Evolutionary conservation across 2,888 invertebrate species (phyloP).

Genomic region (Habroteleia sp.): DNA sequence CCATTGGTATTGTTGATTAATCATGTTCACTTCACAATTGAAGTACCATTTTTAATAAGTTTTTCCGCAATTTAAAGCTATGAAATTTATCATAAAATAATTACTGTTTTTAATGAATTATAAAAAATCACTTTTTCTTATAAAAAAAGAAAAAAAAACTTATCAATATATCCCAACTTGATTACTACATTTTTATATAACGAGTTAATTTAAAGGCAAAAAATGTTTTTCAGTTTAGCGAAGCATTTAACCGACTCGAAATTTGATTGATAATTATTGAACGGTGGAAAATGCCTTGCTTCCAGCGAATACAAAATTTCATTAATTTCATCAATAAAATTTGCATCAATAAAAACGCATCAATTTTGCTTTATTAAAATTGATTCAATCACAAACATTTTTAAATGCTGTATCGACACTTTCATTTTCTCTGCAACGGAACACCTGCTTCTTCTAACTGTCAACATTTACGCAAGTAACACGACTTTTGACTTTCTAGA

Average conservation of each 20-base stretch:
- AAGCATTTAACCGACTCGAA: constrained; percentile 15
- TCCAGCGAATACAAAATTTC: constrained; percentile 7
- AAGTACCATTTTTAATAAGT: no score
- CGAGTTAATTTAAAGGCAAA: constrained; percentile 9
- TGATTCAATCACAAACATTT: constrained; percentile 6
- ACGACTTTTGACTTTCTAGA: constrained; percentile 16
- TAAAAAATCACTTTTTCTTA: no score
- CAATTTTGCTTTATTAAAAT: constrained; percentile 17
- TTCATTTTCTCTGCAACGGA: constrained; percentile 18
- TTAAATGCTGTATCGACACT: constrained; percentile 12
- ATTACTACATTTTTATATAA: constrained; percentile 24
- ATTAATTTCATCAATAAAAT: constrained; percentile 8
- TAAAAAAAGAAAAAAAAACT: constrained; percentile 28
- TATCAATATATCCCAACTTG: constrained; percentile 15
- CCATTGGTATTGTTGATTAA: no score
- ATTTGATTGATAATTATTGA: constrained; percentile 9
- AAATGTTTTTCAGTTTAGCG: constrained; percentile 10
- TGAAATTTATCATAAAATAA: no score
- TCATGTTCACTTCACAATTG: no score
- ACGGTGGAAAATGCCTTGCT: background rate
- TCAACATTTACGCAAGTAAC: constrained; percentile 24
- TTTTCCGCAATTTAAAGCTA: no score
- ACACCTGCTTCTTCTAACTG: constrained; percentile 8
- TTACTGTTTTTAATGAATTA: no score
- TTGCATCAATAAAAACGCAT: constrained; percentile 5